Conservation (phyloP, 1,140 invertebrate species). For the Antheraea pernyi region DNA sequence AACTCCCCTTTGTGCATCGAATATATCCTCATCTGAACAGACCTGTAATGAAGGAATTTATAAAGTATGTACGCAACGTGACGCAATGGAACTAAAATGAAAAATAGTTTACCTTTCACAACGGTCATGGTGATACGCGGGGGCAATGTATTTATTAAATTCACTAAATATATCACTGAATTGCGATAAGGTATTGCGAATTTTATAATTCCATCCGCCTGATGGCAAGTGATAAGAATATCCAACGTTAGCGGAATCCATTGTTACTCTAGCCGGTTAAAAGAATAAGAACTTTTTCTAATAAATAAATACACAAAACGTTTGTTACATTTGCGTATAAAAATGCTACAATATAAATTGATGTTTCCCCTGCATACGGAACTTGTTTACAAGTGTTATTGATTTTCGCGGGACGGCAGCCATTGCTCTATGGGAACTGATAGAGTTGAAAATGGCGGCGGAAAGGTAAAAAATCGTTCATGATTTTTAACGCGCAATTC, state of each 20-base stretch:
- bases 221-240: constrained; percentile 93
- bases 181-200: constrained; percentile 89
- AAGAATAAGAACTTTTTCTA: constrained; percentile 33
- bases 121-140: constrained; percentile 96
- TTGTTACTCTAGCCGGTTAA: constrained; percentile 33
- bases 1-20: constrained; percentile 98
- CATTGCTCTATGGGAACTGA: not conserved
- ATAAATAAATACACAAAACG: constrained; percentile 51
- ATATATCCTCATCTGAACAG: constrained; percentile 97
- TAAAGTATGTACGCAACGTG: constrained; percentile 5
- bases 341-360: constrained; percentile 42
- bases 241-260: constrained; percentile 84
- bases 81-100: not conserved
- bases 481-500: not conserved
- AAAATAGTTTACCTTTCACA: constrained; percentile 89
- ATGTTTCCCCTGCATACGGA: constrained; percentile 48
- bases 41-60: constrained; percentile 81
- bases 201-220: constrained; percentile 87
- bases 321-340: constrained; percentile 33
- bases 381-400: constrained; percentile 77
- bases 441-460: not conserved
- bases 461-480: not conserved
- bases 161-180: constrained; percentile 97
- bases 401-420: constrained; percentile 53
- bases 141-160: constrained; percentile 96